Evolutionary conservation across 2,797 vertebrate species (phyloP), one percentile per base, ranked within the genome.

Genomic region (Yasuhikotakia modesta): DNA sequence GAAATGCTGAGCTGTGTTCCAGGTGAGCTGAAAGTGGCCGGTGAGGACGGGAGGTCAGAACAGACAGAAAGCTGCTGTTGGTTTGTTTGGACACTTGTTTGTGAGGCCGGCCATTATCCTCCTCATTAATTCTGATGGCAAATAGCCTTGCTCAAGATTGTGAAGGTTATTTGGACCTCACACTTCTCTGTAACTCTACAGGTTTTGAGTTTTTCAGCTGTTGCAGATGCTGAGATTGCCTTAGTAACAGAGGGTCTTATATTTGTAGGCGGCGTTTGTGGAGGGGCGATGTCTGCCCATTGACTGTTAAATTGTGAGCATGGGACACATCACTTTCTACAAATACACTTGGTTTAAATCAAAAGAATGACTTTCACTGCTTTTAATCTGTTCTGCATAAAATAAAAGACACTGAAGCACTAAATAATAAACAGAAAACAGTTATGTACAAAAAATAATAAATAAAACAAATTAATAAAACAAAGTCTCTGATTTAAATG

Each of bases 121-220:
- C 70, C 67, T 81, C 75, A 81, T 78, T 81, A 81, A 81, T 82
- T 82, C 76, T 78, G 52, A 78, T 73, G 76, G 80, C 53, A 82
- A 78, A 78, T 78, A 82, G 76, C 65, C 70, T 70, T 5, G 12
- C 66, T 68, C 80, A 76, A 81, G 57, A 78, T 55, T 82, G 80
- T 43, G 58, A 78, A 82, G 80, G 80, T 82, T 78, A 82, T 69
- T 48, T 10, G 46, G 80, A 70, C 75, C 80, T 78, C 53, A 48
- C 48, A 69, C 32, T 32, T 39, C 22, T 68, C 14, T 14, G 17
- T 72, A 30, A 60, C 16, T n/a, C n/a, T n/a, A 21, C 13, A n/a
- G 50, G 13, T 6, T 48, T 39, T 50, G 75, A 77, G 61, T 61
- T 69, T 70, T 43, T 39, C 50, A 39, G 19, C 11, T 66, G 19